Base-by-base conservation (phyloP, 2,888 invertebrate genomes). In the Rhyacophila evoluta region DNA sequence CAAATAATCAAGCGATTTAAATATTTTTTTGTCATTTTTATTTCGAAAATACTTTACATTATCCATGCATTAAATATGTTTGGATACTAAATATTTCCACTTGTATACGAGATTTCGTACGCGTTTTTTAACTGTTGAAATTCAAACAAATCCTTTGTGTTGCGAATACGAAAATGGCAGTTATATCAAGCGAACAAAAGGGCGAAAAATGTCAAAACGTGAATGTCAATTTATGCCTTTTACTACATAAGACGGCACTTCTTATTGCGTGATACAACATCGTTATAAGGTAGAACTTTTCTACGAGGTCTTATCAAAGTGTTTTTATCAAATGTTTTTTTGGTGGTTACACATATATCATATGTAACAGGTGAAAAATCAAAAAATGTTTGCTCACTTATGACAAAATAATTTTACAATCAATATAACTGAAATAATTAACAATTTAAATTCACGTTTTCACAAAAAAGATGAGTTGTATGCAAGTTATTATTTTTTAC, bases 191-290 rank as follows among this genome's bases (percentile, higher is more conserved):
- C 10, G 19, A 55, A 55, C 55, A 69, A 69, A 28, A 69, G 69
- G 69, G 12, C 33, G 29, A 29, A 69, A 69, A 69, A 69, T 69
- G 69, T 69, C 28, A 69, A 69, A 55, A 55, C 19, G 19, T 25
- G 19, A 55, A 55, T 72, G 37, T 75, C 75, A 75, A 71, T 55
- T 71, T 27, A 72, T 38, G 55, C 71, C 71, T 71, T 76, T 39
- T 72, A 36, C 25, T 72, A 36, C 55, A 1, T 55, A 25, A 55
- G 55, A 55, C 19, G 25, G 55, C 25, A 19, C 25, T 55, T 55
- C 25, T 19, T 55, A 55, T 55, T 19, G 55, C 55, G 55, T 55
- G 55, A 55, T 25, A 19, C 10, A 8, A 55, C 10, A 55, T 25
- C 55, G 55, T 55, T 55, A 55, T 33, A 6, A 33, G 19, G 19